phyloP scores from a whole-genome alignment of 2,797 vertebrate species.

The Enteromius argenteus region DNA sequence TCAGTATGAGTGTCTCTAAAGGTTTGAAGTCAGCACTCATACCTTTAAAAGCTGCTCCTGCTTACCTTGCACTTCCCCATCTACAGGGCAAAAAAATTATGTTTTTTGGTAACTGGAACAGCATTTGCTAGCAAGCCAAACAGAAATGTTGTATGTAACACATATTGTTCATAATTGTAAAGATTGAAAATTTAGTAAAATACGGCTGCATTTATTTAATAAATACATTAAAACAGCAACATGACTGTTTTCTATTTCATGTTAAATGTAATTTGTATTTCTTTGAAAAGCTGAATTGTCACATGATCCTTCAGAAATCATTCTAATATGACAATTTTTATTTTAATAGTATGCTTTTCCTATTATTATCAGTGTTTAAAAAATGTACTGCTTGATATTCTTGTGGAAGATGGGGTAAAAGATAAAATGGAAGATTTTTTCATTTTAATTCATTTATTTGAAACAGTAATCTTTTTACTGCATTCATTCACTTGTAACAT shows the following conservation, averaged over 20 bases:
- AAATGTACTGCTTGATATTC: not conserved
- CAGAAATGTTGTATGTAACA: not conserved
- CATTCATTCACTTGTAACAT: not conserved
- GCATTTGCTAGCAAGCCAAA: not conserved
- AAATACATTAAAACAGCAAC: not conserved
- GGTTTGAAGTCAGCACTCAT: constrained; percentile 23
- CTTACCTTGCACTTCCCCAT: not conserved
- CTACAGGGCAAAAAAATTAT: not conserved
- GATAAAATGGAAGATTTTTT: not conserved
- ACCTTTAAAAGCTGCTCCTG: not conserved
- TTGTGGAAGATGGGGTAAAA: not conserved
- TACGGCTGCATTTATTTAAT: not conserved
- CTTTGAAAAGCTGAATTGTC: not conserved
- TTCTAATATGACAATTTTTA: not conserved
- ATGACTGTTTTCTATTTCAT: not conserved
- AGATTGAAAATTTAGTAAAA: not conserved
- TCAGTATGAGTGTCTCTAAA: not conserved
- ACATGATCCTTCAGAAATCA: not conserved
- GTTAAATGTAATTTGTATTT: not conserved
- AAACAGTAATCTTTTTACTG: not conserved
- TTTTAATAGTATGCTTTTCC: not conserved
- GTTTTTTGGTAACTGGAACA: not conserved
- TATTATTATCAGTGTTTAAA: not conserved
- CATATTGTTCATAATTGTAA: not conserved
- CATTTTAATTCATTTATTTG: not conserved